Base-by-base conservation (phyloP, 2,113 vertebrate genomes). In the Nymphicus hollandicus region DNA sequence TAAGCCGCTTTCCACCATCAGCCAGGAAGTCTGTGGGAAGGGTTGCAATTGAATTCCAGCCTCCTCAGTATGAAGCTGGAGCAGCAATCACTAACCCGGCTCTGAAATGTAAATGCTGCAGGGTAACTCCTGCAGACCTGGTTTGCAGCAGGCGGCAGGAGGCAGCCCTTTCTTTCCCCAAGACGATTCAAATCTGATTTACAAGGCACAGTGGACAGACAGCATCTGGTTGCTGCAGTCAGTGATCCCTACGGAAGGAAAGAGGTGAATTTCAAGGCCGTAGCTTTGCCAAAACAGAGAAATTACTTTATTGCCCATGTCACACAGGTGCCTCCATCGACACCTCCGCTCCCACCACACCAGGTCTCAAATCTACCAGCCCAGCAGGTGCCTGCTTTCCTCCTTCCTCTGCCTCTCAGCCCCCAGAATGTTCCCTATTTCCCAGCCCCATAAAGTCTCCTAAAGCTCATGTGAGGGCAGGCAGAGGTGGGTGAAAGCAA, bases 111-210 rank as follows among this genome's bases (percentile, higher is more conserved):
- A 61, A 60, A 76, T 85, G 91, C 79, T 89, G 29, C 63, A 63
- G 88, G n/a, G 82, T 58, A 43, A 27, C 71, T 88, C 80, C 83
- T 39, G 82, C 55, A 93, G 74, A 44, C 56, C 63, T 60, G 66
- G 47, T 64, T 71, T 91, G 93, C 88, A 65, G 49, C 71, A 33
- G 81, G 19, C 19, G 6, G 93, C 87, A 69, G 92, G 85, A 93
- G 79, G 81, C 69, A 92, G 46, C 55, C 37, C 50, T 90, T 80
- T 90, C 50, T 92, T 72, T 91, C 88, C 65, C 86, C 1, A 19
- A 76, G 82, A 88, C 24, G 20, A 92, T 93, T 96, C 88, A 93
- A 90, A 78, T 78, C 92, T 93, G 94, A 96, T 94, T 94, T 94
- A 96, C 46, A 20, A 91, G 89, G 80, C 63, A 72, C 0, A 0